Percentiles rank a stretch among this genome's conserved stretches.
These are phyloP conservation scores for Rhynchonema sp. DNA, from an alignment of 2,888 invertebrate species.

Conservation along the genomic window DNA sequence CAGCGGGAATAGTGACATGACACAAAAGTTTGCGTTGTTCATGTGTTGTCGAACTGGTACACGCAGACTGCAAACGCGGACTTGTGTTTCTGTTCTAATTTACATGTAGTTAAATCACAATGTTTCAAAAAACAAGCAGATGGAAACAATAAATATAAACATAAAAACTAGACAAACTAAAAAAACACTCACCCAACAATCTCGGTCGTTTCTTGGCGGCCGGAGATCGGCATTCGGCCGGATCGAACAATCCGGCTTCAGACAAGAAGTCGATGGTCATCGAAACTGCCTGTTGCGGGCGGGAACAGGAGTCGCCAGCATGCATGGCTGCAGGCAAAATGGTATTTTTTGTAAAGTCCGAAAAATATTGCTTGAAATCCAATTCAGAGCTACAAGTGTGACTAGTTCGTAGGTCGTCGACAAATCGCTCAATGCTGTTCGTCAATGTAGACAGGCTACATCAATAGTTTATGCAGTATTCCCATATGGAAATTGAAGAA, in stretches of 20 bases:
- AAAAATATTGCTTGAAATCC: too few species aligned
- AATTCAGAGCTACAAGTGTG: too few species aligned
- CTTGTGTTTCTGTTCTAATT: background rate
- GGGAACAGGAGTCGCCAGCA: constrained; percentile 24
- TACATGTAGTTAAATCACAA: background rate
- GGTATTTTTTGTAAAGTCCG: too few species aligned
- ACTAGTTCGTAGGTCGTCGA: too few species aligned
- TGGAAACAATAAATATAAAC: background rate
- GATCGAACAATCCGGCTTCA: constrained; percentile 21
- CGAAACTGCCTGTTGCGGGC: constrained; percentile 20
- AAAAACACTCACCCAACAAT: background rate
- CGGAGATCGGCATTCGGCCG: constrained; percentile 15
- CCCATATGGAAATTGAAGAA: background rate
- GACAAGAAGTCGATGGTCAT: constrained; percentile 23
- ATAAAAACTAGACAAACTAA: background rate
- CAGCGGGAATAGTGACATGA: too few species aligned
- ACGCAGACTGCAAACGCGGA: too few species aligned
- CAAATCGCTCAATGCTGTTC: background rate
- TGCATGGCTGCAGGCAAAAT: constrained; percentile 15
- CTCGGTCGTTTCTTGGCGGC: background rate
- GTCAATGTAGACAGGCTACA: background rate
- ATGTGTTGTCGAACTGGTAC: too few species aligned
- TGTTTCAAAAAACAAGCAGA: background rate
- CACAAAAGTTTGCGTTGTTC: too few species aligned
- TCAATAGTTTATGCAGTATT: background rate